phyloP scores from a whole-genome alignment of 2,797 vertebrate species.

The Harpagifer antarcticus region DNA sequence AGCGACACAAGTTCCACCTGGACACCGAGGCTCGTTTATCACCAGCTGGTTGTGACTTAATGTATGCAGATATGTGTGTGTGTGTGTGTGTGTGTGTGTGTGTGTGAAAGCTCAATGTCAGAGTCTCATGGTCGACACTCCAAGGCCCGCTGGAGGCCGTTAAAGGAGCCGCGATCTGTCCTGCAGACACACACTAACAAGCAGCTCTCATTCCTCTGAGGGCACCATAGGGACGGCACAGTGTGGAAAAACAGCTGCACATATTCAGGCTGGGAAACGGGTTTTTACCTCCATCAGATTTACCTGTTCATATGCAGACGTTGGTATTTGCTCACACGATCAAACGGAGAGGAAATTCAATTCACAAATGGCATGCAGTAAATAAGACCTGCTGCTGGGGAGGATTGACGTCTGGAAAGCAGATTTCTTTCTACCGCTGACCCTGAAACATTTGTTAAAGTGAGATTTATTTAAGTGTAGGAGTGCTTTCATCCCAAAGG shows the following conservation, averaged over 20 bases:
- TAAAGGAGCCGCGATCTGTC: conserved; percentile 31
- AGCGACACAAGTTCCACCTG: neutral
- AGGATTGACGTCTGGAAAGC: no score
- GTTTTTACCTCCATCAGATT: neutral
- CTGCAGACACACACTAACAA: conserved; percentile 16
- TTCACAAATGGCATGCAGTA: neutral
- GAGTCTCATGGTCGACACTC: conserved; percentile 20
- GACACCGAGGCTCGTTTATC: conserved; percentile 2
- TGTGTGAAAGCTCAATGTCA: conserved; percentile 6
- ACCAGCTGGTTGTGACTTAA: neutral
- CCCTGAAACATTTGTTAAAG: neutral
- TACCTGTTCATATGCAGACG: conserved; percentile 51
- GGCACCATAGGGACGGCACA: neutral
- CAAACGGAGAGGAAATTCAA: neutral
- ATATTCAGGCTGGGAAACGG: conserved; percentile 15
- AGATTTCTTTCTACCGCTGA: neutral
- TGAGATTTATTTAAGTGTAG: no score
- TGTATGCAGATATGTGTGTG: neutral
- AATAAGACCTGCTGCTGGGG: neutral
- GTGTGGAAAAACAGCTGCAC: conserved; percentile 43
- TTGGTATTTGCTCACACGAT: conserved; percentile 41
- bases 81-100: neutral
- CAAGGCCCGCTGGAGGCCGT: conserved; percentile 35
- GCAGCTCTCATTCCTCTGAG: conserved; percentile 5
- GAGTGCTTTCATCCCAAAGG: no score